phyloP scores from a whole-genome alignment of 2,888 invertebrate genomes.

The Chrysolina americana region DNA sequence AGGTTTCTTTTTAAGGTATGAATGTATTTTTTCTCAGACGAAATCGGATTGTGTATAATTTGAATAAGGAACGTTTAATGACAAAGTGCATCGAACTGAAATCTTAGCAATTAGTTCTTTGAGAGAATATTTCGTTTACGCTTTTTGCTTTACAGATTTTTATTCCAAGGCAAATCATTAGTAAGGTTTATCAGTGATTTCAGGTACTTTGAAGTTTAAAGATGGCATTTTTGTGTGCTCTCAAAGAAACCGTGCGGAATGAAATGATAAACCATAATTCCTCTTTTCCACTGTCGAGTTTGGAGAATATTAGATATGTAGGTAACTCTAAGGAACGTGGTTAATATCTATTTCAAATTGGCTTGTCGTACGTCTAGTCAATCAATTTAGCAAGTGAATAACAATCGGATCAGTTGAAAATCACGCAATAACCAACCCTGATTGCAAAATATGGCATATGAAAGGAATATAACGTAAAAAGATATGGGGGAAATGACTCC shows the following conservation, averaged over 20 bases:
- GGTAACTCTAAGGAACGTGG: neutral
- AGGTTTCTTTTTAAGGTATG: constrained; percentile 62
- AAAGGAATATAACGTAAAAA: too few relatives aligned
- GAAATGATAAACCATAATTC: constrained; percentile 32
- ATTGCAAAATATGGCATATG: too few relatives aligned
- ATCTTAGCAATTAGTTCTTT: constrained; percentile 70
- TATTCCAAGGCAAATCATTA: constrained; percentile 68
- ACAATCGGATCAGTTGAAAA: too few relatives aligned
- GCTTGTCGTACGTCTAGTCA: too few relatives aligned
- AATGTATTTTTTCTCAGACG: constrained; percentile 63
- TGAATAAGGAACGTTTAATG: constrained; percentile 65
- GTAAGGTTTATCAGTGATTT: constrained; percentile 69
- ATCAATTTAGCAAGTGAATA: too few relatives aligned
- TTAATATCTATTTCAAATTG: too few relatives aligned
- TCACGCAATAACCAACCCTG: too few relatives aligned
- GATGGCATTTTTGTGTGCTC: constrained; percentile 59
- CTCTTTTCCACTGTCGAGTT: neutral
- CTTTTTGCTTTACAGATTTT: constrained; percentile 66
- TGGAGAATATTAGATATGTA: constrained; percentile 2
- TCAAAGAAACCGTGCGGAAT: constrained; percentile 48
- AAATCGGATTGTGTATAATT: constrained; percentile 67
- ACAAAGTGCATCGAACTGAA: constrained; percentile 68
- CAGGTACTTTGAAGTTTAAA: constrained; percentile 65
- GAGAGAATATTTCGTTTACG: constrained; percentile 67
- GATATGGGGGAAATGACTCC: too few relatives aligned